Conservation (phyloP, 1,140 invertebrate species). For the Sycophila sp. region DNA sequence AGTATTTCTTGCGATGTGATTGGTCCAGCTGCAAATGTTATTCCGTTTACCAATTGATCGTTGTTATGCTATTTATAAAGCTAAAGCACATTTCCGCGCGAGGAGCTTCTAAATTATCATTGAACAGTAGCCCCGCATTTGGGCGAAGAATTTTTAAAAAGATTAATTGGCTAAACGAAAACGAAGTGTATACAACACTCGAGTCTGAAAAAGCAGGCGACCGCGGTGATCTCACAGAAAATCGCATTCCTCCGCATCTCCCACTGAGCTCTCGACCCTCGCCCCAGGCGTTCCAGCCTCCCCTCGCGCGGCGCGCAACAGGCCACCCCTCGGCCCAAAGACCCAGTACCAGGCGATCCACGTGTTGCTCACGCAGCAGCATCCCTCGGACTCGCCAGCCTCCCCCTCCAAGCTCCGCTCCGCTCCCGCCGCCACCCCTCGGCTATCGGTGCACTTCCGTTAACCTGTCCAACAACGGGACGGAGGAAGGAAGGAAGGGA, state of each 20-base stretch:
- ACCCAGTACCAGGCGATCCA: background rate
- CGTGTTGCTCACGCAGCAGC: constrained; percentile 24
- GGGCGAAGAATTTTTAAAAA: too few relatives aligned
- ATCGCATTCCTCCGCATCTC: background rate
- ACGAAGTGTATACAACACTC: background rate
- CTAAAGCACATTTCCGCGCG: too few relatives aligned
- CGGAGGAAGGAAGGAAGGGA: constrained; percentile 11
- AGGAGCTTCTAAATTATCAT: too few relatives aligned
- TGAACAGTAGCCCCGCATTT: too few relatives aligned
- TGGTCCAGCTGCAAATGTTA: too few relatives aligned
- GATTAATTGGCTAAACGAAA: background rate
- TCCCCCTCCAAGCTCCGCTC: background rate
- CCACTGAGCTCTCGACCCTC: background rate
- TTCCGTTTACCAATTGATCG: too few relatives aligned
- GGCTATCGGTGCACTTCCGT: constrained; percentile 34
- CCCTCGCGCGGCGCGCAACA: background rate
- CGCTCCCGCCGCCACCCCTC: constrained; percentile 2
- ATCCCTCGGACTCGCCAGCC: background rate
- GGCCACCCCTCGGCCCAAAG: background rate
- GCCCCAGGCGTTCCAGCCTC: background rate
- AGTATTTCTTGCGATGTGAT: too few relatives aligned
- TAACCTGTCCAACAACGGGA: constrained; percentile 28
- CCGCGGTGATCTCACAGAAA: background rate
- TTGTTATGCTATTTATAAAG: too few relatives aligned
- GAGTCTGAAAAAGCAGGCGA: background rate